A percentile compares a stretch with the other conserved stretches of the same genome.
These are phyloP conservation scores for Corythornis vintsioides DNA, from an alignment of 2,113 vertebrate genomes.

Conservation along the genomic window DNA sequence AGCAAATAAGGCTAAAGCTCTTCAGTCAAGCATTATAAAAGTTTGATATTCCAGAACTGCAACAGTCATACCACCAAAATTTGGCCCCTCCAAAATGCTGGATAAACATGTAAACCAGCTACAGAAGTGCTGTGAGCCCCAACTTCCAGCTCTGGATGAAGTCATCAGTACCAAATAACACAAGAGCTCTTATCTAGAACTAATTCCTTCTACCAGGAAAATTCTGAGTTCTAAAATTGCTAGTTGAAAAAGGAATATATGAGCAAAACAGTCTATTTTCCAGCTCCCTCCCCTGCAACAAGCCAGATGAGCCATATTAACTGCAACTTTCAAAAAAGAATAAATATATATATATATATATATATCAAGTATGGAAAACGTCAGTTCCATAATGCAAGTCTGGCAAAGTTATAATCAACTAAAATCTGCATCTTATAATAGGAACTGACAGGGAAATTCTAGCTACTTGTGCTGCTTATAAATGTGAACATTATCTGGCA, in stretches of 20 bases:
- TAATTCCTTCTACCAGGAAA: constrained; percentile 16
- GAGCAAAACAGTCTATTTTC: not conserved
- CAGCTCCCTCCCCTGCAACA: not conserved
- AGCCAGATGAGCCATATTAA: constrained; percentile 37
- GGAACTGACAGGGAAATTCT: constrained; percentile 58
- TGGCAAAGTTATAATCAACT: constrained; percentile 48
- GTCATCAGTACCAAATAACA: not conserved
- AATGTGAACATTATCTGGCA: not conserved
- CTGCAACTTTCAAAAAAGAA: not conserved
- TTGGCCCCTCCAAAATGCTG: rapidly evolving
- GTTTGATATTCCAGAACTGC: not conserved
- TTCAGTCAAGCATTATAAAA: not conserved
- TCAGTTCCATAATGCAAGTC: constrained; percentile 27
- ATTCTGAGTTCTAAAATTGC: not conserved
- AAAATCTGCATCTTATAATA: constrained; percentile 43
- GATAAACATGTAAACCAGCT: not conserved
- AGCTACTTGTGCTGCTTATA: constrained; percentile 46
- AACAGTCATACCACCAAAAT: not conserved
- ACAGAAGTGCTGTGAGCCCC: not conserved
- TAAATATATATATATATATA: no score
- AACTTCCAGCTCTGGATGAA: not conserved
- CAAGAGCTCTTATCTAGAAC: not conserved
- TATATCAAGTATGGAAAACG: constrained; percentile 8
- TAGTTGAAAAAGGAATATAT: not conserved
- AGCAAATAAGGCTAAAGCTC: not conserved